phyloP scores from a whole-genome alignment of 2,113 vertebrate species.

The Rhabdomys dilectus region DNA sequence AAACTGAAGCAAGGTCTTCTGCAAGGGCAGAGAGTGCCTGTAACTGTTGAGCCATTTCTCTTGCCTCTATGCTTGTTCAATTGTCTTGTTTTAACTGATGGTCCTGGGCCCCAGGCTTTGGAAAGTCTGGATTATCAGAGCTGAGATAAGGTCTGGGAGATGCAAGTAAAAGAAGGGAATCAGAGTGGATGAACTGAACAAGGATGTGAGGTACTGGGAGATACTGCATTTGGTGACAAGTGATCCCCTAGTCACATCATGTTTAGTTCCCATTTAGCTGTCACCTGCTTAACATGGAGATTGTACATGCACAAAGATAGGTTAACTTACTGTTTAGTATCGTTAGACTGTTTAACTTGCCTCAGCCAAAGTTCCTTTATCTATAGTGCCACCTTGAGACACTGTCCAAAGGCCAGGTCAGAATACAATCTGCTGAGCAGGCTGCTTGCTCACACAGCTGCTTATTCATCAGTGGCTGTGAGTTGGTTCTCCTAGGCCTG shows the following conservation, averaged over 20 bases:
- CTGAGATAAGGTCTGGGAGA: neutral
- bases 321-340: neutral
- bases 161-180: neutral
- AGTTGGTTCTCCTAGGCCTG: neutral
- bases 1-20: neutral
- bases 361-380: neutral
- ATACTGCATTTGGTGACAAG: neutral
- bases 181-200: accelerated
- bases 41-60: neutral
- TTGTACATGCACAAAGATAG: neutral
- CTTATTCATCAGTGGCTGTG: neutral
- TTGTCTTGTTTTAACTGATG: neutral
- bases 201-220: neutral
- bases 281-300: neutral
- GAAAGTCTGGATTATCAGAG: neutral
- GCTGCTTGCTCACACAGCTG: accelerated
- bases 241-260: accelerated
- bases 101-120: too few relatives aligned
- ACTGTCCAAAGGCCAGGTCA: neutral
- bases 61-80: neutral
- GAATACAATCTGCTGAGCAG: neutral
- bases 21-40: too few relatives aligned
- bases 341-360: neutral
- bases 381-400: neutral
- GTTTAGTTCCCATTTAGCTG: neutral